Evolutionary conservation across 1,140 invertebrate species (phyloP).

Genomic region (Calephelis virginiensis): DNA sequence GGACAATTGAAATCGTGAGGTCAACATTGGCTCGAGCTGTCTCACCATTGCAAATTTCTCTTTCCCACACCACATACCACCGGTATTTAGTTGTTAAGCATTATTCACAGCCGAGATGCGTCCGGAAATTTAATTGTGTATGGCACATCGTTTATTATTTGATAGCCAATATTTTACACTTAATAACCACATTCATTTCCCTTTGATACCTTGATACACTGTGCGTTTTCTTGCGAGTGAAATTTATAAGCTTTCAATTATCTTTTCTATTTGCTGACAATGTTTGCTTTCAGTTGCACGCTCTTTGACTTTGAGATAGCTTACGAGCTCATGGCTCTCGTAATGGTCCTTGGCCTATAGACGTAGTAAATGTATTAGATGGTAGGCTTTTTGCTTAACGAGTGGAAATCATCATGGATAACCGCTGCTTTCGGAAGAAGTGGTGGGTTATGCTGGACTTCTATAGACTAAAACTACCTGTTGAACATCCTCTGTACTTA

Average conservation of each 20-base stretch:
- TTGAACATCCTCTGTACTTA: too few relatives aligned
- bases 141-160: slow-evolving; percentile 20
- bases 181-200: slow-evolving; percentile 4
- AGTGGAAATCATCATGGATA: too few relatives aligned
- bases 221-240: slow-evolving; percentile 1
- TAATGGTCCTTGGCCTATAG: too few relatives aligned
- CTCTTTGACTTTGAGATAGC: too few relatives aligned
- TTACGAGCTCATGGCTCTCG: too few relatives aligned
- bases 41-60: slow-evolving; percentile 70
- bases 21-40: slow-evolving; percentile 64
- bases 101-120: slow-evolving; percentile 31
- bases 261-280: not conserved
- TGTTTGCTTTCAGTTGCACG: too few relatives aligned
- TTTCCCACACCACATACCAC: slow-evolving; percentile 61
- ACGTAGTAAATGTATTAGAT: too few relatives aligned
- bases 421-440: too few relatives aligned
- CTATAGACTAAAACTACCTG: too few relatives aligned
- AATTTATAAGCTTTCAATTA: slow-evolving; percentile 14
- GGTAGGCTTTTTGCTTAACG: too few relatives aligned
- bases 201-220: slow-evolving; percentile 4
- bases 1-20: slow-evolving; percentile 77
- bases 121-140: slow-evolving; percentile 26
- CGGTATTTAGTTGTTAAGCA: slow-evolving; percentile 44
- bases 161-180: slow-evolving; percentile 13
- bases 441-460: too few relatives aligned